A percentile compares a stretch with the other conserved stretches of the same genome.
Conservation (phyloP, 1,140 invertebrate genomes). For the Dreissena rostriformis region DNA sequence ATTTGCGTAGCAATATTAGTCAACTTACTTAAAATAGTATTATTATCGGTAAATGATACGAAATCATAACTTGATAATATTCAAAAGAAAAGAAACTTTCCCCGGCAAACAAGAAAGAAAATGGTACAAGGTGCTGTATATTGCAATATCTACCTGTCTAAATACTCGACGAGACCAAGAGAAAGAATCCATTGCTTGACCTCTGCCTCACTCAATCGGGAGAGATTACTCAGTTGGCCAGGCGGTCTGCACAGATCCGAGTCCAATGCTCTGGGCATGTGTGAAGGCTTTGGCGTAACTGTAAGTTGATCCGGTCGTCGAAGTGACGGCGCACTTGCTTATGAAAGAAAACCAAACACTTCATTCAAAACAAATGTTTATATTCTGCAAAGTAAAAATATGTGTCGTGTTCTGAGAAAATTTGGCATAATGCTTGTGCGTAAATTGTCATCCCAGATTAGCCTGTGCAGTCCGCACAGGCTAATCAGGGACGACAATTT, state of each 20-base stretch:
- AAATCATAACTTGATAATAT: neutral
- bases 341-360: neutral
- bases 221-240: constrained; percentile 1
- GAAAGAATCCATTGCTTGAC: constrained; percentile 36
- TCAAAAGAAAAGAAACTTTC: too few species aligned
- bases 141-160: neutral
- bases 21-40: neutral
- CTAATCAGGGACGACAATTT: too few species aligned
- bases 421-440: too few species aligned
- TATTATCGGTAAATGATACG: neutral
- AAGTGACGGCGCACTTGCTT: neutral
- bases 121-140: neutral
- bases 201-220: neutral
- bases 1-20: neutral
- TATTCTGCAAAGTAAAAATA: neutral
- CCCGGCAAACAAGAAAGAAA: too few species aligned
- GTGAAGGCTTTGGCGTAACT: constrained; percentile 7
- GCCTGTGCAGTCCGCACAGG: too few species aligned
- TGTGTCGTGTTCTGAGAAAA: too few species aligned
- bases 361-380: neutral
- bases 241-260: constrained; percentile 13
- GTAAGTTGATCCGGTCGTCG: neutral
- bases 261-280: constrained; percentile 14
- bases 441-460: too few species aligned
- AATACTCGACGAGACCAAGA: constrained; percentile 9